phyloP scores from a whole-genome alignment of 2,888 invertebrate genomes.

The Sceliomorpha sp. region DNA sequence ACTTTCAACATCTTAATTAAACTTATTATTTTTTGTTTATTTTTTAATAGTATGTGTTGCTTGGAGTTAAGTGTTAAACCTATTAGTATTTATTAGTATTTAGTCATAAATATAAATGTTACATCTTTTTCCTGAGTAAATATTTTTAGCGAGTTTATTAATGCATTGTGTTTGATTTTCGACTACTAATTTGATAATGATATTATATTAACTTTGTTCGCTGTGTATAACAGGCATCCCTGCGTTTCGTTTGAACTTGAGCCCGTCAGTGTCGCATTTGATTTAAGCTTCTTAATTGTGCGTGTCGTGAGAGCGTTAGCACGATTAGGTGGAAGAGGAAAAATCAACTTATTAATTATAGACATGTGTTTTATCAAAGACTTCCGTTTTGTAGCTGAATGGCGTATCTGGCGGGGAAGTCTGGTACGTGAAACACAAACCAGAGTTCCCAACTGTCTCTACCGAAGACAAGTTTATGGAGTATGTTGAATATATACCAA shows the following conservation, averaged over 20 bases:
- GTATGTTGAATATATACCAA: constrained; percentile 14
- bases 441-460: constrained; percentile 54
- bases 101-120: too few species aligned
- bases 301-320: neutral
- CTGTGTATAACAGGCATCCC: too few species aligned
- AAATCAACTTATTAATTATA: constrained; percentile 19
- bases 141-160: too few species aligned
- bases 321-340: constrained; percentile 2
- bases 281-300: neutral
- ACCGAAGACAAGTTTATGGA: constrained; percentile 39
- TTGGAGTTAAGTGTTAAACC: too few species aligned
- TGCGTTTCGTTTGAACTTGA: neutral
- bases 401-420: constrained; percentile 23
- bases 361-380: constrained; percentile 23
- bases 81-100: too few species aligned
- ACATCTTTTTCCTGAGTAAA: too few species aligned
- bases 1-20: too few species aligned
- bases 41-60: too few species aligned
- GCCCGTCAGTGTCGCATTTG: neutral
- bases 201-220: too few species aligned
- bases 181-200: too few species aligned
- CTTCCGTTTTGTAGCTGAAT: constrained; percentile 18
- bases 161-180: too few species aligned
- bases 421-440: constrained; percentile 45
- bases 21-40: too few species aligned